Evolutionary conservation across 2,113 vertebrate genomes (phyloP).

Genomic region (Lethenteron reissneri): DNA sequence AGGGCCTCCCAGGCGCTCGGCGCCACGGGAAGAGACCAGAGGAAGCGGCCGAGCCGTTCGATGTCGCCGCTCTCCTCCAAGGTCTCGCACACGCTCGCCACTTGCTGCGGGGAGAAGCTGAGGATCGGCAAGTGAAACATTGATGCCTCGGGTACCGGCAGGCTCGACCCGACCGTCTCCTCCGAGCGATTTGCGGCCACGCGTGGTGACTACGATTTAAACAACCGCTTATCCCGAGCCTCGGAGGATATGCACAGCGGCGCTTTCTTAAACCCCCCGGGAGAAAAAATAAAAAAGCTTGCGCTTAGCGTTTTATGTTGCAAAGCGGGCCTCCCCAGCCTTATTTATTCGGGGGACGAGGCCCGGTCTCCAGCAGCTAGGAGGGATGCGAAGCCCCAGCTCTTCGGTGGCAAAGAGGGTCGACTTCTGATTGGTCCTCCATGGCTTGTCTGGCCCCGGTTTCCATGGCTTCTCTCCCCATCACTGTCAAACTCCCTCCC

Average conservation of each 20-base stretch:
- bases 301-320: too few relatives aligned
- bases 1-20: slow-evolving; percentile 95
- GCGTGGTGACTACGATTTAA: too few relatives aligned
- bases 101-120: slow-evolving; percentile 99
- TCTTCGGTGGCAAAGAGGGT: background rate
- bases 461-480: slow-evolving; percentile 5
- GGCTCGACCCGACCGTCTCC: too few relatives aligned
- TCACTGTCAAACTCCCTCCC: slow-evolving; percentile 1
- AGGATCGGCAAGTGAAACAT: slow-evolving; percentile 99
- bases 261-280: too few relatives aligned
- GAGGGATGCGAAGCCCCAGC: too few relatives aligned
- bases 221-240: too few relatives aligned
- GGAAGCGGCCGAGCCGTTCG: slow-evolving; percentile 90
- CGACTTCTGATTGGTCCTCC: background rate
- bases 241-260: too few relatives aligned
- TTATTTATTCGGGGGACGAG: too few relatives aligned
- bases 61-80: slow-evolving; percentile 99
- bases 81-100: slow-evolving; percentile 99
- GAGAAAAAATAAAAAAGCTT: too few relatives aligned
- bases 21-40: slow-evolving; percentile 95
- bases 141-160: slow-evolving; percentile 43
- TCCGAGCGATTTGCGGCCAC: too few relatives aligned
- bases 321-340: too few relatives aligned
- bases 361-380: too few relatives aligned
- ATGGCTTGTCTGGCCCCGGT: background rate